Evolutionary conservation across 1,140 invertebrate genomes (phyloP), one percentile per base, ranked within the genome.

Genomic region (Drosophila nannoptera): DNA sequence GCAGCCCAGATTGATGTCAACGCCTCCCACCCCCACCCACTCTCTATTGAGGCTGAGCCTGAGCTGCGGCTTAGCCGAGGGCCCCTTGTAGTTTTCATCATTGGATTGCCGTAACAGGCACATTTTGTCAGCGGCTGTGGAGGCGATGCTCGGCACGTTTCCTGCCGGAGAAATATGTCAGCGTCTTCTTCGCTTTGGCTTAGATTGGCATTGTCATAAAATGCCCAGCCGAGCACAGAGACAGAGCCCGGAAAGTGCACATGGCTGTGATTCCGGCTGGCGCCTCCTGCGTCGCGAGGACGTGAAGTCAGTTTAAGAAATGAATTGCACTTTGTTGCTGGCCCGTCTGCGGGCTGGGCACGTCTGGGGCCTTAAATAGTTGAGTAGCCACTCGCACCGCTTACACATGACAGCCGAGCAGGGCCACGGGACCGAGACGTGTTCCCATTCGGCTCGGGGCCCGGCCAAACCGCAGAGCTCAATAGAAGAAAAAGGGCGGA

Each of bases 171-270:
- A 83, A 83, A 84, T 83, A 80, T 83, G 80, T 78, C 76, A 80
- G 69, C 76, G 81, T 83, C 80, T 83, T 84, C 32, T 43, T 66
- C 52, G 65, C 70, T 68, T 74, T 67, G 66, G 76, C 76, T 80
- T 76, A 86, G 76, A 84, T 84, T 84, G 80, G 81, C 77, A 84
- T 84, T 84, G 81, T 86, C 81, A 84, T 84, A 84, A 84, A 84
- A 86, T 77, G 69, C 61, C 52, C 60, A 45, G 33, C 29, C 73
- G 22, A 60, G 5, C 53, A 61, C 8, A 9, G 53, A 42, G 35
- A 45, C 14, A 48, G n/a, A 56, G 14, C n/a, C 14, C 32, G 29
- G 40, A 58, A 66, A 65, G 50, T 69, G 49, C 69, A 66, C 58
- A 46, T 46, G 55, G 52, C 76, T 71, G 80, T 80, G 80, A 83